Percentiles rank a stretch among this genome's conserved stretches.
Conservation (phyloP, 2,888 invertebrate genomes). For the Aleiodes testaceus region DNA sequence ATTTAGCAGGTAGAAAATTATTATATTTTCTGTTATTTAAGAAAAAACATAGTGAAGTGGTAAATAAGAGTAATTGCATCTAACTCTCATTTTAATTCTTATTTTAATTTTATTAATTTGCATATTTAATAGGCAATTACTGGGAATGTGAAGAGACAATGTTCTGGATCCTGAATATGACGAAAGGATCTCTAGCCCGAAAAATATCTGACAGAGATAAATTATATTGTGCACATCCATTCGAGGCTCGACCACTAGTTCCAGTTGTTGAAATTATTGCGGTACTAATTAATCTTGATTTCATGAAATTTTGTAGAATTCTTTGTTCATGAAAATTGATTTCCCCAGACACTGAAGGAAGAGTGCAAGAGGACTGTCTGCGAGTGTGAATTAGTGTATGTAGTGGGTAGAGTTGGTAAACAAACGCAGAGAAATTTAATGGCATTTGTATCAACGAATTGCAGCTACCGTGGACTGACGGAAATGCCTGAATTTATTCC, state of each 20-base stretch:
- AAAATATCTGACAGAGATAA: conserved; percentile 77
- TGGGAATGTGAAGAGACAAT: conserved; percentile 80
- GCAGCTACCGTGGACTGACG: conserved; percentile 76
- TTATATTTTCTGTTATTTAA: conserved; percentile 48
- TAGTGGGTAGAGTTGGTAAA: conserved; percentile 74
- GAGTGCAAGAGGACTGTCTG: conserved; percentile 78
- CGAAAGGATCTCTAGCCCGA: conserved; percentile 73
- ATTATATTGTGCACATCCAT: conserved; percentile 77
- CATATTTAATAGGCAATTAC: conserved; percentile 77
- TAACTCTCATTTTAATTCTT: too few species aligned
- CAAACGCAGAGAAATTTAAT: conserved; percentile 70
- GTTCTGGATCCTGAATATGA: conserved; percentile 78
- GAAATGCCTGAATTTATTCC: conserved; percentile 79
- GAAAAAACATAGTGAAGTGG: too few species aligned
- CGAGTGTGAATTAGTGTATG: conserved; percentile 78
- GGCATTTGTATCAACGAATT: conserved; percentile 82
- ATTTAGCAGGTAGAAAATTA: conserved; percentile 73
- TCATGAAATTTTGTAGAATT: conserved; percentile 23
- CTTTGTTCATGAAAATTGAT: background rate
- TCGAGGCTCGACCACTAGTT: conserved; percentile 78
- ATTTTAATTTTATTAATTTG: too few species aligned
- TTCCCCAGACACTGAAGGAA: conserved; percentile 74
- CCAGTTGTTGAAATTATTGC: conserved; percentile 79
- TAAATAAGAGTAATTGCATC: too few species aligned
- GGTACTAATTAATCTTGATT: conserved; percentile 69